Evolutionary conservation across 2,888 invertebrate genomes (phyloP), one percentile per base, ranked within the genome.

Genomic region (Patella pellucida): DNA sequence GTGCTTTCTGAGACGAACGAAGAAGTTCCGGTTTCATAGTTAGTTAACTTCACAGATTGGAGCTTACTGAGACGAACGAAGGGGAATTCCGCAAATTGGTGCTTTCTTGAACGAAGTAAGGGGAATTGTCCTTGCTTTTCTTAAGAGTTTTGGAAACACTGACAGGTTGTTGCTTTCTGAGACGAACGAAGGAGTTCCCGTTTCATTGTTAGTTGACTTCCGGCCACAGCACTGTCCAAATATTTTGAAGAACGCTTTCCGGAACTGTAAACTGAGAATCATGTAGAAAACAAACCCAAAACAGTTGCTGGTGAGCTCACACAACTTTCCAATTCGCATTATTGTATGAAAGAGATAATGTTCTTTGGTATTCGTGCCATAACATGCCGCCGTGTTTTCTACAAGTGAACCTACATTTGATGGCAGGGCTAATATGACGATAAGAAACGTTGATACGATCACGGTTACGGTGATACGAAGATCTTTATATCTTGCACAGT

Each of bases 381-480:
- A 73, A 23, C 68, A 23, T 31, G 69, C 7, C 12, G 41, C 52
- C 52, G n/a, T 51, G 68, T 69, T 68, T 16, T 19, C 27, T 16
- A 54, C 52, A 12, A 73, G 12, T 15, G 73, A 52, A 51, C 68
- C 69, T 19, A 31, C 16, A 52, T 68, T 73, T 5, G 68, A 50
- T 16, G 73, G 73, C 15, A 73, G 67, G 5, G 56, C 52, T 68
- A 73, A 50, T 12, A 73, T 15, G 23, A 73, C 68, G n/a, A 50
- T 68, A 68, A 73, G 31, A 50, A 73, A 68, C 52, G 68, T 73
- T 27, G 73, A 73, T 15, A 73, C 73, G 14, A 73, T 3, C 12
- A 73, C 52, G 3, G 73, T 73, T 14, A 73, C 2, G 51, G 73
- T 73, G 12, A 68, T 73, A 16, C 68, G 73, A 16, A 12, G 50